These are phyloP conservation scores for Aselliscus stoliczkanus DNA, from an alignment of 2,797 vertebrate species.

Conservation along the genomic window DNA sequence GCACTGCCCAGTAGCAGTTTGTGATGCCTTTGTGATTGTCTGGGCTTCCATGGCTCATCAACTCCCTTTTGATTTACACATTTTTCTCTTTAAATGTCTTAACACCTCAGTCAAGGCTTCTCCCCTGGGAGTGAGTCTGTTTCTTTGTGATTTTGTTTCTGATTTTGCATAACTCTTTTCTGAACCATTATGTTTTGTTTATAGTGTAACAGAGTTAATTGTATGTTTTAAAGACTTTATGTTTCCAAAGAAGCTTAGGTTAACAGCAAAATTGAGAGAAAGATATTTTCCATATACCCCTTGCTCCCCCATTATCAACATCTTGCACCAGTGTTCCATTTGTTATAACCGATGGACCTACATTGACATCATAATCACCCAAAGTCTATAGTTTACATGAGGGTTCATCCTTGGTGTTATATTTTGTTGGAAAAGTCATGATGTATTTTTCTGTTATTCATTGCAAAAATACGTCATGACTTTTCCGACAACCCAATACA, in stretches of 20 bases:
- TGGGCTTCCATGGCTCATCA: background rate
- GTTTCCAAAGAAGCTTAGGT: background rate
- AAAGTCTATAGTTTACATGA: background rate
- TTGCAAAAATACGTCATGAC: no score
- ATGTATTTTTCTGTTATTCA: no score
- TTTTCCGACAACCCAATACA: no score
- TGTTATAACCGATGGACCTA: background rate
- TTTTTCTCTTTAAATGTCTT: background rate
- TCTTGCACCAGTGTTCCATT: background rate
- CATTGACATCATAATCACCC: background rate
- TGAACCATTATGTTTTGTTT: background rate
- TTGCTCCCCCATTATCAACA: background rate
- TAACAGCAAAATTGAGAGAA: background rate
- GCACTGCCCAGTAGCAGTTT: background rate
- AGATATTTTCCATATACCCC: background rate
- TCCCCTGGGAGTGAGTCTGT: background rate
- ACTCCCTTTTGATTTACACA: background rate
- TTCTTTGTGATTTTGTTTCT: background rate
- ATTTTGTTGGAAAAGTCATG: no score
- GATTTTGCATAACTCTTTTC: background rate
- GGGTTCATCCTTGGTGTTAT: background rate
- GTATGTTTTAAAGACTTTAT: background rate
- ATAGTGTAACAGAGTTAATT: background rate
- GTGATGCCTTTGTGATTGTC: background rate
- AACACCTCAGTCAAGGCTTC: background rate